Evolutionary conservation across 2,797 vertebrate genomes (phyloP).

Genomic region (Antrozous pallidus): DNA sequence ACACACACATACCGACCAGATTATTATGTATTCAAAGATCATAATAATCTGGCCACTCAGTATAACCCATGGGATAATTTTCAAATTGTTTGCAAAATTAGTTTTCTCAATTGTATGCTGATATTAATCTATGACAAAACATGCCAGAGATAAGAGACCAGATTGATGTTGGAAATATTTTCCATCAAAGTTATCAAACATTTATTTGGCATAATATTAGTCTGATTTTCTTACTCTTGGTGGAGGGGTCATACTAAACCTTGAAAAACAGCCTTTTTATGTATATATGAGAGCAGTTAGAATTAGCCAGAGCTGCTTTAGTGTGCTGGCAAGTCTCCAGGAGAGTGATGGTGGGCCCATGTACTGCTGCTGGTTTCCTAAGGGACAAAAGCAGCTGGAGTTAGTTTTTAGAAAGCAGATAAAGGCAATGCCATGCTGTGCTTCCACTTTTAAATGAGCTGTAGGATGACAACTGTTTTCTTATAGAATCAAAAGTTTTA

Average conservation of each 20-base stretch:
- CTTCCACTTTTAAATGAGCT: slow-evolving; percentile 44
- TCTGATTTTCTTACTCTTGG: background rate
- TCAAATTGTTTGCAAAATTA: background rate
- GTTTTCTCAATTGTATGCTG: background rate
- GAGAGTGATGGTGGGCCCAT: background rate
- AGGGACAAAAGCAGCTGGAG: background rate
- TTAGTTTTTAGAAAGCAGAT: slow-evolving; percentile 45
- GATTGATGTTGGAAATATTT: background rate
- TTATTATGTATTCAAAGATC: no score
- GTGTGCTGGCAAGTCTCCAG: background rate
- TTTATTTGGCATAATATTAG: background rate
- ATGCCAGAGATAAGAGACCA: background rate
- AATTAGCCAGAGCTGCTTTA: background rate
- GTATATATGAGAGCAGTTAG: background rate
- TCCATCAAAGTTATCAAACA: slow-evolving; percentile 7
- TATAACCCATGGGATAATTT: background rate
- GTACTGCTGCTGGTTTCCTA: background rate
- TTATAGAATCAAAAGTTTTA: background rate
- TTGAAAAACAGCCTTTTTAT: background rate
- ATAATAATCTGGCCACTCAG: no score
- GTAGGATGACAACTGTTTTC: background rate
- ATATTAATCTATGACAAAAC: background rate
- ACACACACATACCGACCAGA: no score
- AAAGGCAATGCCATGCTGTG: background rate
- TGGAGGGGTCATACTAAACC: background rate